Conservation (phyloP, 2,797 vertebrate species). For the Scyliorhinus canicula region DNA sequence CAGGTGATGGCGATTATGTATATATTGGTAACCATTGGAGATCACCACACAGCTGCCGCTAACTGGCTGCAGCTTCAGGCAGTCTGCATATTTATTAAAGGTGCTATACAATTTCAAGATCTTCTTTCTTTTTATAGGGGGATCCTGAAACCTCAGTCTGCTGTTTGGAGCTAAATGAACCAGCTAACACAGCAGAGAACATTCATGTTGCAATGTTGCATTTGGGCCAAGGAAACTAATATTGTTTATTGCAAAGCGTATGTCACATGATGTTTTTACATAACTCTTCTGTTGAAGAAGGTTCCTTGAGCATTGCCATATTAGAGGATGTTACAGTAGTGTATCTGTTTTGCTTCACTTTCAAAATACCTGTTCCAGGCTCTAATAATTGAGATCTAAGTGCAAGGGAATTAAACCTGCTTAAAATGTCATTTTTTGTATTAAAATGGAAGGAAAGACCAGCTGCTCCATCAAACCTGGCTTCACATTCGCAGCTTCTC, state of each 20-base stretch:
- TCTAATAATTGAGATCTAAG: not conserved
- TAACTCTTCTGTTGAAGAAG: no score
- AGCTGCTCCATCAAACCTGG: not conserved
- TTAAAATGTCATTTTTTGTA: not conserved
- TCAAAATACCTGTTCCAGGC: not conserved
- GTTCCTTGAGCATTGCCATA: not conserved
- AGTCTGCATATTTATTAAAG: no score
- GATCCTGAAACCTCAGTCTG: not conserved
- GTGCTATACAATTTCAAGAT: no score
- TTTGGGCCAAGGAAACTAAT: not conserved
- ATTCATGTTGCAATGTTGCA: not conserved
- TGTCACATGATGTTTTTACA: not conserved
- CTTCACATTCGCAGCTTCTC: not conserved
- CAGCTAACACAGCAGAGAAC: not conserved
- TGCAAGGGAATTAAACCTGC: not conserved
- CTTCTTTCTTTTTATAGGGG: no score
- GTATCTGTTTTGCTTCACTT: not conserved
- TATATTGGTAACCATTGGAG: no score
- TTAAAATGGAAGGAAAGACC: not conserved
- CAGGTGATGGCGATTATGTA: no score
- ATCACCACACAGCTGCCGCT: no score
- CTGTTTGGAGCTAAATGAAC: not conserved
- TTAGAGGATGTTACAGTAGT: not conserved
- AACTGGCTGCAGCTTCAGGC: no score
- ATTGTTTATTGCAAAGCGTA: not conserved